phyloP scores from a whole-genome alignment of 2,888 invertebrate species.

The Cecidostiba fungosa region DNA sequence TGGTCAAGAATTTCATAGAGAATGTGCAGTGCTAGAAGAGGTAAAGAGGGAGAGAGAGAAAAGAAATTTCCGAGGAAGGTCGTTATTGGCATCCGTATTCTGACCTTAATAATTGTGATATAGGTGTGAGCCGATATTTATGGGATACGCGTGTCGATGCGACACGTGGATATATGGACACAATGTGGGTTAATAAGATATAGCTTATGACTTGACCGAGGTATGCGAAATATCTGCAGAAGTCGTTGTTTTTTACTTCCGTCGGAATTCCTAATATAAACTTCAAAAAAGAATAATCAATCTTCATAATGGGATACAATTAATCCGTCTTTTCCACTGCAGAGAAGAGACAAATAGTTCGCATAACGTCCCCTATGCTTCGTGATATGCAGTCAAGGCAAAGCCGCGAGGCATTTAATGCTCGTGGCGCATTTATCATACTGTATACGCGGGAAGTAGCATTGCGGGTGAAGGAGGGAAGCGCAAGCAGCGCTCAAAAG shows the following conservation, averaged over 20 bases:
- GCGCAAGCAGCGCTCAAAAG: neutral
- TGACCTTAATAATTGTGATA: slow-evolving; percentile 6
- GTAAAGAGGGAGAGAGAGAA: neutral
- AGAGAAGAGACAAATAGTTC: neutral
- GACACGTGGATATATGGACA: neutral
- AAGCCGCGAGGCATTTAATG: neutral
- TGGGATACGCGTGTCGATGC: neutral
- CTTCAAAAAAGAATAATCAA: neutral
- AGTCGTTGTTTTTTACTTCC: neutral
- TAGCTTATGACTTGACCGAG: neutral
- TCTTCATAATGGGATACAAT: neutral
- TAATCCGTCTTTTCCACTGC: neutral
- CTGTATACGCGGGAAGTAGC: neutral
- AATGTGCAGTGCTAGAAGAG: slow-evolving; percentile 1
- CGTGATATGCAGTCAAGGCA: neutral
- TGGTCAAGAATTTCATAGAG: slow-evolving; percentile 1
- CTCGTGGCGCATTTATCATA: neutral
- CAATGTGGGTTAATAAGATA: slow-evolving; percentile 4
- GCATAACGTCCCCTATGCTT: neutral
- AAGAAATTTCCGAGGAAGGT: slow-evolving; percentile 10
- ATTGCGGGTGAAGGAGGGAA: neutral
- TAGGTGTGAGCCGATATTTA: neutral
- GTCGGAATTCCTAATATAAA: too few relatives aligned
- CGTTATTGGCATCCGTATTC: neutral
- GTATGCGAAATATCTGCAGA: neutral